Evolutionary conservation across 2,113 vertebrate genomes (phyloP).

Genomic region (Circaetus cinerascens): DNA sequence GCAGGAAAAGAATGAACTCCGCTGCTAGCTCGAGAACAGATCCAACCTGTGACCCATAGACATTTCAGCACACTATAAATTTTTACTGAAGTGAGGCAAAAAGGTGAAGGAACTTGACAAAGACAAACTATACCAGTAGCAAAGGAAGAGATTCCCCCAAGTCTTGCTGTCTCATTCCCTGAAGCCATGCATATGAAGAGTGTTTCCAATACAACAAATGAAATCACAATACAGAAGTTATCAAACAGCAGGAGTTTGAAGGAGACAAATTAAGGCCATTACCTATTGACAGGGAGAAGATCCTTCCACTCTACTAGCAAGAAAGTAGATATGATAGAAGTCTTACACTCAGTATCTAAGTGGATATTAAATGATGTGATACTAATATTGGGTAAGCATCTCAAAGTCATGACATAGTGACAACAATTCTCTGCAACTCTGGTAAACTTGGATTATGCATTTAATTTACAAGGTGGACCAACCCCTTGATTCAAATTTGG

Average conservation of each 20-base stretch:
- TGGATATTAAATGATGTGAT: background rate
- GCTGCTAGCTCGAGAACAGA: background rate
- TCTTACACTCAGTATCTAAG: background rate
- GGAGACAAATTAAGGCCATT: background rate
- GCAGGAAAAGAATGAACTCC: background rate
- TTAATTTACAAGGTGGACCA: background rate
- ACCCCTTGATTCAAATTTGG: background rate
- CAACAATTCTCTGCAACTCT: background rate
- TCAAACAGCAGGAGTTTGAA: background rate
- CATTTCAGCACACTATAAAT: background rate
- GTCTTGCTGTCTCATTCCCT: background rate
- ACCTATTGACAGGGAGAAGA: background rate
- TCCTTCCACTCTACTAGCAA: background rate
- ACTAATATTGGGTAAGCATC: background rate
- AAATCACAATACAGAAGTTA: background rate
- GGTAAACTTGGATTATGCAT: background rate
- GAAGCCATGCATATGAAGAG: background rate
- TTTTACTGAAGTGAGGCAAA: background rate
- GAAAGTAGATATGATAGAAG: background rate
- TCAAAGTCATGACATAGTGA: background rate
- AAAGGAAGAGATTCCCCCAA: background rate
- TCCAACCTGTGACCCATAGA: background rate
- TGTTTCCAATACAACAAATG: background rate
- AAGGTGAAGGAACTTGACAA: background rate
- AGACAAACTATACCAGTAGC: background rate